Evolutionary conservation across 2,797 vertebrate species (phyloP).

Genomic region (Eptatretus atami): DNA sequence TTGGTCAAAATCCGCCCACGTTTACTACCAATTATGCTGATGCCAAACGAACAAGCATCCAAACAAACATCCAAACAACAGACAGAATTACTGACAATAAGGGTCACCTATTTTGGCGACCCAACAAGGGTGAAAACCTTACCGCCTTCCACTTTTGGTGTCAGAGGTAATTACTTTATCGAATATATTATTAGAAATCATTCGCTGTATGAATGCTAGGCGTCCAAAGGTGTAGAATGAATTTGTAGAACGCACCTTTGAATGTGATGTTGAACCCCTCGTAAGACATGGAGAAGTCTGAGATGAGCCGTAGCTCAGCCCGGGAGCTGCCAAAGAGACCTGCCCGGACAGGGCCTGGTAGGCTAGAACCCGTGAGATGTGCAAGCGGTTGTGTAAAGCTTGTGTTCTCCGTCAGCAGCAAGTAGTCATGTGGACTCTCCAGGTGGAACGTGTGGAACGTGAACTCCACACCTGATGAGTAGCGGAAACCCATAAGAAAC

Average conservation of each 20-base stretch:
- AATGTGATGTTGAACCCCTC: constrained; percentile 98
- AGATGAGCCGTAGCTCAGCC: constrained; percentile 77
- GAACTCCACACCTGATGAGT: constrained; percentile 52
- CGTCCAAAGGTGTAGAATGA: background rate
- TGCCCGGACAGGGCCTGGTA: constrained; percentile 52
- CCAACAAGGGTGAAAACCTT: too few relatives aligned
- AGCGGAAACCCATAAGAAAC: background rate
- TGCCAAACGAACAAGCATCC: too few relatives aligned
- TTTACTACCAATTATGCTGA: too few relatives aligned
- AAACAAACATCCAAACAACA: too few relatives aligned
- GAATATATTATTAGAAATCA: too few relatives aligned
- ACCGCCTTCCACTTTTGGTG: too few relatives aligned
- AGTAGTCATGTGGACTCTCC: constrained; percentile 72
- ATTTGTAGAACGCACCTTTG: constrained; percentile 26
- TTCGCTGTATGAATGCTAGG: too few relatives aligned
- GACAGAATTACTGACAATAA: too few relatives aligned
- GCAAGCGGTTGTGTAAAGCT: constrained; percentile 65
- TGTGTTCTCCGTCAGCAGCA: constrained; percentile 63
- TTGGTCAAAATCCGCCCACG: too few relatives aligned
- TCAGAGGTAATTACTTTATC: too few relatives aligned
- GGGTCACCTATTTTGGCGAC: too few relatives aligned
- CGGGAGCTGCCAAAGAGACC: constrained; percentile 89
- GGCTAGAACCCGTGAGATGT: constrained; percentile 49
- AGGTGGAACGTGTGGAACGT: constrained; percentile 90
- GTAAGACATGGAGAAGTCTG: constrained; percentile 95